Base-by-base conservation (phyloP, 2,113 vertebrate genomes). In the Ornithorhynchus anatinus region DNA sequence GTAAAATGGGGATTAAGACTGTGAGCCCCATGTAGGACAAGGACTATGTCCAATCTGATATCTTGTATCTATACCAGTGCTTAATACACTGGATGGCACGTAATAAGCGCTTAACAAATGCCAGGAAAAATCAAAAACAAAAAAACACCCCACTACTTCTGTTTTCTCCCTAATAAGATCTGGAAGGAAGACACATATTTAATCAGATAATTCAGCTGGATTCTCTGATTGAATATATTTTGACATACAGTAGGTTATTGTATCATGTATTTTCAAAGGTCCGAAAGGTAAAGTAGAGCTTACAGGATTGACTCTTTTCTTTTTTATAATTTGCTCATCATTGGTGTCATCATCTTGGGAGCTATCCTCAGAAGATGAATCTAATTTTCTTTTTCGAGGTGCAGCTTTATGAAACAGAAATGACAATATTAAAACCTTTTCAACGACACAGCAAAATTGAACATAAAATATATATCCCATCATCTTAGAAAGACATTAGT, bases 311-410 rank as follows among this genome's bases (percentile, higher is more conserved):
- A 78, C 2, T 86, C 75, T 94, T 54, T 78, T 88, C 79, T 92
- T 96, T 86, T 97, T 97, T 39, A 74, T 56, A 54, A 82, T 86
- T 5, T 79, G 92, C 67, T 74, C 57, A n/a, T 80, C 81, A 52
- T 52, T 56, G 15, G 29, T 71, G 64, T 81, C 72, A 56, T 70
- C 75, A 3, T 91, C 84, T 59, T 91, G 85, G 57, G 84, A 84
- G 56, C 86, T 82, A 53, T 88, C 81, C 64, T 80, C 75, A 11
- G 88, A 84, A 72, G 75, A 90, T 22, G 79, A 90, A 14, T 72
- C 45, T n/a, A 82, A 68, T 58, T 96, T 97, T 75, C 95, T 95
- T 84, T 95, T 95, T 61, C 75, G 76, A 62, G 85, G 78, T 6
- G 77, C 66, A 84, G 82, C 94, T 93, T 89, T 56, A 71, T 85